Conservation (phyloP, 2,797 vertebrate genomes). For the Megalops cyprinoides region DNA sequence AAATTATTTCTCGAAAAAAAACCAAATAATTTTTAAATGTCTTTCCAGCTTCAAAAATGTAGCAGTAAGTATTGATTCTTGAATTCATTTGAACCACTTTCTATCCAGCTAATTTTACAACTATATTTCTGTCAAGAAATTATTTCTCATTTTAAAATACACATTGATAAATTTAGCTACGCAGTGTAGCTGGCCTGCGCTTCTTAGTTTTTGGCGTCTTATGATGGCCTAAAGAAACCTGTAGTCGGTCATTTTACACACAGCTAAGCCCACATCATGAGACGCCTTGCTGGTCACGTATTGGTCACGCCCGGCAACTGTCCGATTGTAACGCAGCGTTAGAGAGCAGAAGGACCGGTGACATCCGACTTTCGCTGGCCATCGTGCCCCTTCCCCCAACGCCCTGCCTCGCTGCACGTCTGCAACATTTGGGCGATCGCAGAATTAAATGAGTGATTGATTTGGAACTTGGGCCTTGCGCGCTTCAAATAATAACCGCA, state of each 20-base stretch:
- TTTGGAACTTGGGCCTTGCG: neutral
- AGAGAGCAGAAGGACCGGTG: conserved; percentile 66
- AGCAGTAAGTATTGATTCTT: conserved; percentile 65
- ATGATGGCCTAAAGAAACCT: no score
- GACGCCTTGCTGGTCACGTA: neutral
- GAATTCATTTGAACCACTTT: conserved; percentile 53
- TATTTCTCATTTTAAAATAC: neutral
- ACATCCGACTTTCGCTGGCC: conserved; percentile 63
- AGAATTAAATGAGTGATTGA: conserved; percentile 23
- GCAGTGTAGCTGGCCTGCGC: neutral
- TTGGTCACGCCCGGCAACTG: conserved; percentile 61
- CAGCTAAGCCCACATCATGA: no score
- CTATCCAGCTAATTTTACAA: conserved; percentile 34
- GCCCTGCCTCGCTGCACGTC: conserved; percentile 24
- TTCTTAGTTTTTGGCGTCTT: neutral
- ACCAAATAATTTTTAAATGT: no score
- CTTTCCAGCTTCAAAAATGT: no score
- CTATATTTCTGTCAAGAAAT: no score
- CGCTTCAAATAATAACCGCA: neutral
- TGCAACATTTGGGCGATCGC: conserved; percentile 25
- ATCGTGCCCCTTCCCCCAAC: conserved; percentile 68
- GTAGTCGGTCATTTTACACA: no score
- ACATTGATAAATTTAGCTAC: neutral
- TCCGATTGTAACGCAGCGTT: conserved; percentile 69
- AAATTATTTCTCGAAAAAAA: no score